Base-by-base conservation (phyloP, 2,888 invertebrate species). In the Brachypalpus laphriformis region DNA sequence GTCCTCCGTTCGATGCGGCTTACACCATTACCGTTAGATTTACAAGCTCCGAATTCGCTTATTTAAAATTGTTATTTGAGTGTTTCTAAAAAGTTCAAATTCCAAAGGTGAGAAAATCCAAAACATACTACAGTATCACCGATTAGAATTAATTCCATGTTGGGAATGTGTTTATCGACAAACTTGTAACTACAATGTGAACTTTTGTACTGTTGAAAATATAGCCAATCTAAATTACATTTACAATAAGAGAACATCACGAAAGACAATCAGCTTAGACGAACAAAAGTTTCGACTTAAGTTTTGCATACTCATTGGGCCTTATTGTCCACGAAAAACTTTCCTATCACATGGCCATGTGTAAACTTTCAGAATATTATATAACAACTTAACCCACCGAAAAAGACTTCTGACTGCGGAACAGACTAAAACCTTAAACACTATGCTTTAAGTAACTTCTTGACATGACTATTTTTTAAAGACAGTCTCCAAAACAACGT, bases 191-290 rank as follows among this genome's bases (percentile, higher is more conserved):
- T 25, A 25, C 25, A 5, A 4, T 16, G 14, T 65, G 34, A 49
- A 37, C 40, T 18, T 57, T 71, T 57, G 71, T 71, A 61, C 49
- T 49, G 59, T 16, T 16, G n/a, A 72, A 51, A 40, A 42, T 31
- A 34, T 47, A 47, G 3, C 11, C 11, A 56, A 34, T 20, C 45
- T 22, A 45, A 31, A 5, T 1, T 1, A 37, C 1, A 28, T 16
- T 18, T 9, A 34, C 34, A n/a, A 61, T 42, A n/a, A 42, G 25
- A 54, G 5, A 31, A 54, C 16, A 54, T 37, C 2, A 57, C 16
- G 31, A 37, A 16, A 16, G 20, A 18, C 34, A n/a, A 57, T 16
- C 3, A 57, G 16, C 34, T 56, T 18, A 7, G 56, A 63, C 45
- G 3, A 65, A 8, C 25, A 25, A n/a, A 47, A 11, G n/a, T n/a